Conservation (phyloP, 53 echinoderm and acorn worm genomes). For the Temnopleurus reevesii region DNA sequence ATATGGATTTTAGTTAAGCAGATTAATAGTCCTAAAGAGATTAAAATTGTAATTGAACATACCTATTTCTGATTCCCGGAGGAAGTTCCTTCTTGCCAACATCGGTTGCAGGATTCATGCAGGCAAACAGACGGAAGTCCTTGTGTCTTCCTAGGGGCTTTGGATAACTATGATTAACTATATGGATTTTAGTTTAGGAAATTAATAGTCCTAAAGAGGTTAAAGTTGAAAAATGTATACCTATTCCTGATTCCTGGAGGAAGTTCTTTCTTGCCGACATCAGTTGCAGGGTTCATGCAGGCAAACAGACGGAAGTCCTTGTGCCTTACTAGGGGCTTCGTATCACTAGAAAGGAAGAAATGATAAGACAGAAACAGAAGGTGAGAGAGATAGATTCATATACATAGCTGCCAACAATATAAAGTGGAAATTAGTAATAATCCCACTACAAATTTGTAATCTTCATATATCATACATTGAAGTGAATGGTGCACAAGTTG, state of each 20-base stretch:
- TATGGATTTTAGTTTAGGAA: no score
- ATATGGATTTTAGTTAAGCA: no score
- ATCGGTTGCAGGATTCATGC: slow-evolving; percentile 99
- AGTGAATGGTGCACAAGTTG: no score
- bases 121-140: slow-evolving; percentile 96
- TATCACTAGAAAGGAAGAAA: slow-evolving; percentile 49
- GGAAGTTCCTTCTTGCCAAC: slow-evolving; percentile 98
- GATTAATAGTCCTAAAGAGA: no score
- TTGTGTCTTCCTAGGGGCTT: slow-evolving; percentile 81
- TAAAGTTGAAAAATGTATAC: no score
- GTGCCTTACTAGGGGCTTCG: slow-evolving; percentile 79
- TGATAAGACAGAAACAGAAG: no score
- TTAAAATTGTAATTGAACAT: neutral
- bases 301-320: slow-evolving; percentile 94
- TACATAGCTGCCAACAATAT: no score
- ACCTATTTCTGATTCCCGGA: slow-evolving; percentile 92
- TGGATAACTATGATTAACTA: slow-evolving; percentile 39
- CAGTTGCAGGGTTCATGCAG: slow-evolving; percentile 99
- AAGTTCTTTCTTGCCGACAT: slow-evolving; percentile 96
- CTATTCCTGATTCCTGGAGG: slow-evolving; percentile 92
- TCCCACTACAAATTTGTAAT: no score
- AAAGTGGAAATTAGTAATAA: no score
- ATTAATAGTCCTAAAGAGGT: no score
- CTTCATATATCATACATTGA: no score
- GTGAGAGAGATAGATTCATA: no score